phyloP scores from a whole-genome alignment of 1,140 invertebrate species.

The Eupristina koningsbergeri region DNA sequence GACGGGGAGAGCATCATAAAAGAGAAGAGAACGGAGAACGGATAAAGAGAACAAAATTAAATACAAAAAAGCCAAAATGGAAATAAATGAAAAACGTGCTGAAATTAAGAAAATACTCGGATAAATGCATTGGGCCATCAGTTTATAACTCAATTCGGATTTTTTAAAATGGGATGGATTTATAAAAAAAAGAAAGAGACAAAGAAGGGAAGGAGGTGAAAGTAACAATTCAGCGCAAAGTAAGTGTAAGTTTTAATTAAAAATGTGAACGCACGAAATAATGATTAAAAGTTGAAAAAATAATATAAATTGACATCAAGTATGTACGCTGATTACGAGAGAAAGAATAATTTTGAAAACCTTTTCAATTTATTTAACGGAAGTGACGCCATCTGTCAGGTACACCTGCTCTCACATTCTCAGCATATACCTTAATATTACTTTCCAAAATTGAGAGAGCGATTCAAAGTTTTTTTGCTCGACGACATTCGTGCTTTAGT shows the following conservation, averaged over 20 bases:
- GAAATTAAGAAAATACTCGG: constrained; percentile 19
- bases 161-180: neutral
- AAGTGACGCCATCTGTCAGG: constrained; percentile 65
- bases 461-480: neutral
- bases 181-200: no score
- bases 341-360: constrained; percentile 30
- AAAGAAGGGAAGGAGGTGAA: neutral
- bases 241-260: constrained; percentile 20
- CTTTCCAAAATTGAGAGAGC: neutral
- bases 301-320: neutral
- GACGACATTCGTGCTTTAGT: neutral
- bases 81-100: constrained; percentile 29
- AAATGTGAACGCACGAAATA: neutral
- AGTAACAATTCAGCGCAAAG: neutral
- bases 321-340: neutral
- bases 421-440: constrained; percentile 19
- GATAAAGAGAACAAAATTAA: constrained; percentile 43
- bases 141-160: neutral
- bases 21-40: constrained; percentile 12
- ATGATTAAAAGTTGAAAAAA: neutral
- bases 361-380: constrained; percentile 63
- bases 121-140: neutral
- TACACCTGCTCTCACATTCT: constrained; percentile 61
- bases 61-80: constrained; percentile 29
- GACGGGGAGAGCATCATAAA: neutral